Evolutionary conservation across 2,797 vertebrate genomes (phyloP).

Genomic region (Chaenodraco wilsoni): DNA sequence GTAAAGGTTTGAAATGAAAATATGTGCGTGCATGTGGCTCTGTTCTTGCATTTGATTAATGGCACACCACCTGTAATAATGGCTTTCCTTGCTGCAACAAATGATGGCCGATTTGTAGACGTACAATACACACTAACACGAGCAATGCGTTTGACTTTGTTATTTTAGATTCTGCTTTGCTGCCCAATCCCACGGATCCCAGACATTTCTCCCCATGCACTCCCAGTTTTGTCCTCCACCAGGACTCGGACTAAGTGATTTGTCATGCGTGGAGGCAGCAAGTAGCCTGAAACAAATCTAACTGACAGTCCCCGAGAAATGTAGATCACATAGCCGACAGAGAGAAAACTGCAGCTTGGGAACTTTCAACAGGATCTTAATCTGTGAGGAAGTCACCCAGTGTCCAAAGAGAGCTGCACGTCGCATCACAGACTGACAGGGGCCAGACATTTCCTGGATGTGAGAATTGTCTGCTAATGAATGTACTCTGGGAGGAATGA

Average conservation of each 20-base stretch:
- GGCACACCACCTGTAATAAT: conserved; percentile 52
- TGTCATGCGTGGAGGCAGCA: conserved; percentile 76
- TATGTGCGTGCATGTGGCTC: conserved; percentile 16
- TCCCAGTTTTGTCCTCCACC: conserved; percentile 52
- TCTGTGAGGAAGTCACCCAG: conserved; percentile 65
- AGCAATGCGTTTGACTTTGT: neutral
- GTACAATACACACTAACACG: conserved; percentile 21
- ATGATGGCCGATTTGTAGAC: conserved; percentile 23
- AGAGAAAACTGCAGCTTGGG: conserved; percentile 67
- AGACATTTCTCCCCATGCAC: conserved; percentile 28
- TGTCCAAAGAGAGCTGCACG: conserved; percentile 40
- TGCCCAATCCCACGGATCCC: conserved; percentile 45
- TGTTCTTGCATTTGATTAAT: conserved; percentile 59
- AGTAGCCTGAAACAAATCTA: conserved; percentile 82
- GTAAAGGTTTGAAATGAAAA: too few relatives aligned
- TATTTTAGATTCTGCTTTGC: conserved; percentile 32
- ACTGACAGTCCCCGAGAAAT: conserved; percentile 79
- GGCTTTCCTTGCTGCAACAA: conserved; percentile 28
- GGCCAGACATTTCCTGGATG: conserved; percentile 56
- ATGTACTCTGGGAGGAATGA: conserved; percentile 41
- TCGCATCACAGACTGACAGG: conserved; percentile 48
- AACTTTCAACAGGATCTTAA: conserved; percentile 71
- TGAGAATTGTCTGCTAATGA: conserved; percentile 64
- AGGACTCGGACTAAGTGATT: conserved; percentile 67
- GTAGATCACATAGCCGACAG: conserved; percentile 75